These are phyloP conservation scores for Athrips mouffetella DNA, from an alignment of 2,888 invertebrate genomes.

Conservation along the genomic window DNA sequence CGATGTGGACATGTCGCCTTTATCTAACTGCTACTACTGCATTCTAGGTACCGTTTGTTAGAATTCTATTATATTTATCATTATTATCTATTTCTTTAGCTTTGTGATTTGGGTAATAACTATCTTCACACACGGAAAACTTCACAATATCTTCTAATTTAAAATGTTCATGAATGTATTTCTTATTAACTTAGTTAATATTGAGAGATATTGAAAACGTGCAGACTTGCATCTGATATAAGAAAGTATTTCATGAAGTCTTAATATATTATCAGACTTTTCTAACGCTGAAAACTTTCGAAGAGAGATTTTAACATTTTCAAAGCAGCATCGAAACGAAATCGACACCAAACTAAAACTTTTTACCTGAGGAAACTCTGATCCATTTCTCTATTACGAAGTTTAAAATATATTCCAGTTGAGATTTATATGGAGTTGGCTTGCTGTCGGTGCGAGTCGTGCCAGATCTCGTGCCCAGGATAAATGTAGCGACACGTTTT, in stretches of 20 bases:
- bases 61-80: not conserved
- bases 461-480: constrained; percentile 69
- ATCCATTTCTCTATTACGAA: constrained; percentile 32
- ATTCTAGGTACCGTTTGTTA: constrained; percentile 15
- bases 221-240: too few relatives aligned
- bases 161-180: too few relatives aligned
- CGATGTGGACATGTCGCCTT: constrained; percentile 40
- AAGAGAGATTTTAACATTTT: too few relatives aligned
- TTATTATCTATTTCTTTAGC: not conserved
- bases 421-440: constrained; percentile 60
- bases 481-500: constrained; percentile 72
- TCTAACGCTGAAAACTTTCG: too few relatives aligned
- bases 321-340: not conserved
- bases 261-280: too few relatives aligned
- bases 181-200: too few relatives aligned
- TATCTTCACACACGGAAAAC: too few relatives aligned
- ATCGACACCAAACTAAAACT: constrained; percentile 8
- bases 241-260: too few relatives aligned
- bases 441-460: constrained; percentile 60
- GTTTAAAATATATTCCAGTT: constrained; percentile 36
- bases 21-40: constrained; percentile 24
- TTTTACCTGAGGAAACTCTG: constrained; percentile 16
- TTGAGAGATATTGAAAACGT: too few relatives aligned
- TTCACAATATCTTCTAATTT: too few relatives aligned
- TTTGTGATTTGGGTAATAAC: not conserved